Evolutionary conservation across 2,797 vertebrate genomes (phyloP).

Genomic region (Adelosebastes latens): DNA sequence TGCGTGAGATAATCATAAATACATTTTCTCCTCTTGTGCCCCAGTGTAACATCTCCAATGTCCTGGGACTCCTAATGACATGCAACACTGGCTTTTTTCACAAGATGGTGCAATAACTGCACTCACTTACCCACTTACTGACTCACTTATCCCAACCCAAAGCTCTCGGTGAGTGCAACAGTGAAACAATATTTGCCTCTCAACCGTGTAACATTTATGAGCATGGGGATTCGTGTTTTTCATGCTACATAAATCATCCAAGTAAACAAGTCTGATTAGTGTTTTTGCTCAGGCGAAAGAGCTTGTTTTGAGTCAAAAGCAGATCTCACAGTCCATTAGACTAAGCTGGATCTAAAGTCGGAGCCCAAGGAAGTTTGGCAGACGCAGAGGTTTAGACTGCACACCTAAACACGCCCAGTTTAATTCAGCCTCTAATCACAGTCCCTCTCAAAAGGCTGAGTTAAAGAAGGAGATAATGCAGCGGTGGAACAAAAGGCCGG

Average conservation of each 20-base stretch:
- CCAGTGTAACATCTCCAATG: slow-evolving; percentile 2
- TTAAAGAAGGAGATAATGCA: slow-evolving; percentile 52
- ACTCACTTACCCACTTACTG: slow-evolving; percentile 53
- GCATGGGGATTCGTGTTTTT: slow-evolving; percentile 50
- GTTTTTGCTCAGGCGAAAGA: slow-evolving; percentile 52
- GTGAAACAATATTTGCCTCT: slow-evolving; percentile 63
- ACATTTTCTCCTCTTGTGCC: not conserved
- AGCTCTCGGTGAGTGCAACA: slow-evolving; percentile 27
- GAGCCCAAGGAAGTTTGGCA: slow-evolving; percentile 47
- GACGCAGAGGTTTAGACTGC: slow-evolving; percentile 41
- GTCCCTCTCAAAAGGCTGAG: slow-evolving; percentile 33
- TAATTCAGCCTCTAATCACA: slow-evolving; percentile 57
- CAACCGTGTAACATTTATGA: slow-evolving; percentile 66
- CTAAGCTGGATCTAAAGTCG: slow-evolving; percentile 55
- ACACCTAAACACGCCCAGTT: slow-evolving; percentile 50
- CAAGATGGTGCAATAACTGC: slow-evolving; percentile 83
- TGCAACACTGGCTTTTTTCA: slow-evolving; percentile 80
- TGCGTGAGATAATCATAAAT: slow-evolving; percentile 29
- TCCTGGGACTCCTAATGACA: slow-evolving; percentile 47
- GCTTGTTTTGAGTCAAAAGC: slow-evolving; percentile 53
- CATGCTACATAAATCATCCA: slow-evolving; percentile 65
- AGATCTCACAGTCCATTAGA: slow-evolving; percentile 70
- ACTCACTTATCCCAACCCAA: slow-evolving; percentile 29
- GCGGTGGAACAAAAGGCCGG: slow-evolving; percentile 40
- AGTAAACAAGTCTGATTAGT: slow-evolving; percentile 68